Percentiles rank a stretch among this genome's conserved stretches.
phyloP scores from a whole-genome alignment of 2,888 invertebrate species.

The Tridacna crocea region DNA sequence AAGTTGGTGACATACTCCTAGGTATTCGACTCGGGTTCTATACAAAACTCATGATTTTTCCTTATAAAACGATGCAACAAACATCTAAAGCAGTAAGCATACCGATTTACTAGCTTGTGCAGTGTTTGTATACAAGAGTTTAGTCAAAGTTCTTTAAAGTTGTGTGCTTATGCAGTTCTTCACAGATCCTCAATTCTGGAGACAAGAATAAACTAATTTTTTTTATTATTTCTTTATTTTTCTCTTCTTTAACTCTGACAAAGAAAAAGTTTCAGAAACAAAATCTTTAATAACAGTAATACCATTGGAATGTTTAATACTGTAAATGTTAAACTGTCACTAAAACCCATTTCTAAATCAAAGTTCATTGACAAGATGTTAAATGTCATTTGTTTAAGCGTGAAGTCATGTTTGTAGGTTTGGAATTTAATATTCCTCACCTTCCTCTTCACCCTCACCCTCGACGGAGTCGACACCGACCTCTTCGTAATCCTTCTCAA shows the following conservation, averaged over 20 bases:
- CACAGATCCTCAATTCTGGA: no score
- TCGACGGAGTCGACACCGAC: slow-evolving; percentile 55
- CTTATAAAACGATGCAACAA: no score
- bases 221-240: neutral
- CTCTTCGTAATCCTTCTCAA: slow-evolving; percentile 76
- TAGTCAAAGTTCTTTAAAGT: no score
- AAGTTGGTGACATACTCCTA: no score
- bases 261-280: slow-evolving; percentile 24
- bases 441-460: slow-evolving; percentile 48
- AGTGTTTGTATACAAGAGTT: no score
- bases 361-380: slow-evolving; percentile 28
- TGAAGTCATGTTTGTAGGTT: neutral
- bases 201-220: no score
- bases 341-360: slow-evolving; percentile 18
- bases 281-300: neutral
- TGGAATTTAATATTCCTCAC: slow-evolving; percentile 51
- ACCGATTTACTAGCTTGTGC: no score
- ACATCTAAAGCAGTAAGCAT: no score
- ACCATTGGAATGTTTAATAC: neutral
- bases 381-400: slow-evolving; percentile 12
- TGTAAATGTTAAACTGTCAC: neutral
- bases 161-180: no score
- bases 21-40: no score
- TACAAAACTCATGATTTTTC: no score
- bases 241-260: slow-evolving; percentile 4